These are phyloP conservation scores for Tangara arthus DNA, from an alignment of 2,797 vertebrate species.

Conservation along the genomic window DNA sequence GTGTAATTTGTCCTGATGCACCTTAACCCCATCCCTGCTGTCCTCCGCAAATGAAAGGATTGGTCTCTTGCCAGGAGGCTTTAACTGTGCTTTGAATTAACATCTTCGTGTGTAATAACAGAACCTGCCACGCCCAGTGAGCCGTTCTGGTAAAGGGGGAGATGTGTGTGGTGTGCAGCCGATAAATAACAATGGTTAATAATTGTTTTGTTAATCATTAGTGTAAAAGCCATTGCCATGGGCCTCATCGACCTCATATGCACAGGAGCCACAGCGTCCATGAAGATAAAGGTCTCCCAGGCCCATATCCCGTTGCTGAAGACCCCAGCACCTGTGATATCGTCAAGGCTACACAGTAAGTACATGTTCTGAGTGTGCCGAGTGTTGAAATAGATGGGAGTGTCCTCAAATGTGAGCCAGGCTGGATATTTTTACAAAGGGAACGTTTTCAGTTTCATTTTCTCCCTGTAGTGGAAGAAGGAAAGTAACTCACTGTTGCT, in stretches of 20 bases:
- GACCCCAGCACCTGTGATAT: conserved; percentile 92
- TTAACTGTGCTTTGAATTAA: not conserved
- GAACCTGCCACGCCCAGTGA: rapidly evolving
- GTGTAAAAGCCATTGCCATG: conserved; percentile 73
- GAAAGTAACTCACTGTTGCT: not conserved
- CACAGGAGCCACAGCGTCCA: not conserved
- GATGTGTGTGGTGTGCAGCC: rapidly evolving
- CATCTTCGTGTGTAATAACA: rapidly evolving
- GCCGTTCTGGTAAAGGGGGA: not conserved
- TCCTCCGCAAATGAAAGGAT: rapidly evolving
- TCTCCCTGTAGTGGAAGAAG: not conserved
- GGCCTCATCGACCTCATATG: conserved; percentile 20
- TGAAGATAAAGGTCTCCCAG: conserved; percentile 70
- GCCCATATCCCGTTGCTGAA: conserved; percentile 76
- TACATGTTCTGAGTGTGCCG: not conserved
- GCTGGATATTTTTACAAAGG: not conserved
- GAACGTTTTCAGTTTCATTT: rapidly evolving
- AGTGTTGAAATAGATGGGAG: not conserved
- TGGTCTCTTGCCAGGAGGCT: not conserved
- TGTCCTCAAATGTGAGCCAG: not conserved
- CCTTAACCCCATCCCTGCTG: rapidly evolving
- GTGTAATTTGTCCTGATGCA: rapidly evolving
- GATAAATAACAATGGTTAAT: not conserved
- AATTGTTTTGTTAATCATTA: conserved; percentile 22
- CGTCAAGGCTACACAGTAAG: conserved; percentile 94